A percentile compares a stretch with the other conserved stretches of the same genome.
Conservation (phyloP, 2,888 invertebrate species). For the Plemyria rubiginata region DNA sequence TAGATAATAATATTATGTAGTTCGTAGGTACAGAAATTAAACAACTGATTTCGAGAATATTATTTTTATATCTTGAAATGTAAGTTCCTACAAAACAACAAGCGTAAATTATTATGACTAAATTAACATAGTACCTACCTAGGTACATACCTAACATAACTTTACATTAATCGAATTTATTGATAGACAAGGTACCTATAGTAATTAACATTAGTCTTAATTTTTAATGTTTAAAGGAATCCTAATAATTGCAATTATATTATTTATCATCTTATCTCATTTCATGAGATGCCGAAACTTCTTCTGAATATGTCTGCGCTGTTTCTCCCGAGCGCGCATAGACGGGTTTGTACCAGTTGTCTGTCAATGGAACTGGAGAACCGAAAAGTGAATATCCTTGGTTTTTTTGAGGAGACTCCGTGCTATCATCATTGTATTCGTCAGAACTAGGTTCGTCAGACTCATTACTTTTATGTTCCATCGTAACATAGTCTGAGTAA, state of each 20-base stretch:
- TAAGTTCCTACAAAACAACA: neutral
- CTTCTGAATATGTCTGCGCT: constrained; percentile 10
- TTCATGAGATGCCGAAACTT: constrained; percentile 21
- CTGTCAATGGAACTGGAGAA: constrained; percentile 45
- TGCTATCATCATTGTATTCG: constrained; percentile 22
- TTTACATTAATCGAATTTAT: neutral
- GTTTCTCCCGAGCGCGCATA: constrained; percentile 19
- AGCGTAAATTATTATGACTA: too few species aligned
- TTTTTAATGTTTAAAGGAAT: neutral
- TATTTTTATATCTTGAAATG: neutral
- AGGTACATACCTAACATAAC: too few species aligned
- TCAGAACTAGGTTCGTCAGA: constrained; percentile 9
- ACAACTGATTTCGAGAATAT: too few species aligned
- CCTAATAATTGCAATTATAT: neutral
- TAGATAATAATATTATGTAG: too few species aligned
- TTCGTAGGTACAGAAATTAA: too few species aligned
- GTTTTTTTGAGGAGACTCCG: constrained; percentile 25
- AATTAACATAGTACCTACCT: too few species aligned
- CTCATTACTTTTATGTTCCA: constrained; percentile 28
- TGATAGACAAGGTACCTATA: neutral
- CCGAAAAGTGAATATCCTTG: constrained; percentile 43
- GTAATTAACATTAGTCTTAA: neutral
- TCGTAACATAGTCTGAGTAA: constrained; percentile 29
- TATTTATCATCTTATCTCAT: constrained; percentile 1
- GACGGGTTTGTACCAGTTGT: constrained; percentile 47